Evolutionary conservation across 2,113 vertebrate species (phyloP).

Genomic region (Scortum barcoo): DNA sequence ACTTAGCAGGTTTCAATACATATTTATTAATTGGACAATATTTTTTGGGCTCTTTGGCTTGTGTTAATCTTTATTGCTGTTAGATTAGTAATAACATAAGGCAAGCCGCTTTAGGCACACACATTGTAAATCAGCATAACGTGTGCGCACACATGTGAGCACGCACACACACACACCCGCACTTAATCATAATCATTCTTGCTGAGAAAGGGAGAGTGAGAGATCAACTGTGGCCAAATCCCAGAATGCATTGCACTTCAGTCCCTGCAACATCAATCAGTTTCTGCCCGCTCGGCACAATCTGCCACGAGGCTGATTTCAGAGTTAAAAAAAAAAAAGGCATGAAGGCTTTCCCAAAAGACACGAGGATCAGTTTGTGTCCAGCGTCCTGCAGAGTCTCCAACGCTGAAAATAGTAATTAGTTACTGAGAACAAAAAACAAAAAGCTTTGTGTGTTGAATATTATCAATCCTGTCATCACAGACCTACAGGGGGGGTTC

Average conservation of each 20-base stretch:
- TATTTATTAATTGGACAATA: not conserved
- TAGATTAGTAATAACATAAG: conserved; percentile 42
- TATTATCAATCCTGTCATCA: not conserved
- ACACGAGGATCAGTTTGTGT: not conserved
- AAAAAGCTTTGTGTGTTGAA: not conserved
- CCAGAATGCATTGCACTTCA: conserved; percentile 76
- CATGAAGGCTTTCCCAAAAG: conserved; percentile 42
- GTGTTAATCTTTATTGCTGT: conserved; percentile 30
- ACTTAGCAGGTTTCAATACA: not conserved
- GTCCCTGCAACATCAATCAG: conserved; percentile 72
- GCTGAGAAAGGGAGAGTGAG: conserved; percentile 64
- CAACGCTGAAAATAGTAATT: conserved; percentile 5
- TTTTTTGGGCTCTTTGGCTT: not conserved
- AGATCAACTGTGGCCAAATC: conserved; percentile 74
- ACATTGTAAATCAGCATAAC: conserved; percentile 48
- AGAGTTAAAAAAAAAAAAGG: conserved; percentile 26
- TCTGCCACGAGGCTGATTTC: conserved; percentile 67
- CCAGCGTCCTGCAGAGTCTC: conserved; percentile 33
- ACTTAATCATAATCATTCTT: conserved; percentile 72
- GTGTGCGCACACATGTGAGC: conserved; percentile 21
- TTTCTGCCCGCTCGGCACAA: conserved; percentile 65
- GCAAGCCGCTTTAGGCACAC: conserved; percentile 42
- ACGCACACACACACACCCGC: conserved; percentile 10
- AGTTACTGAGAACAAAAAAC: not conserved
- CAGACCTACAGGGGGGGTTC: not conserved